Percentiles rank a stretch among this genome's conserved stretches.
Conservation (phyloP, 2,888 invertebrate species). For the Aethes cnicana region DNA sequence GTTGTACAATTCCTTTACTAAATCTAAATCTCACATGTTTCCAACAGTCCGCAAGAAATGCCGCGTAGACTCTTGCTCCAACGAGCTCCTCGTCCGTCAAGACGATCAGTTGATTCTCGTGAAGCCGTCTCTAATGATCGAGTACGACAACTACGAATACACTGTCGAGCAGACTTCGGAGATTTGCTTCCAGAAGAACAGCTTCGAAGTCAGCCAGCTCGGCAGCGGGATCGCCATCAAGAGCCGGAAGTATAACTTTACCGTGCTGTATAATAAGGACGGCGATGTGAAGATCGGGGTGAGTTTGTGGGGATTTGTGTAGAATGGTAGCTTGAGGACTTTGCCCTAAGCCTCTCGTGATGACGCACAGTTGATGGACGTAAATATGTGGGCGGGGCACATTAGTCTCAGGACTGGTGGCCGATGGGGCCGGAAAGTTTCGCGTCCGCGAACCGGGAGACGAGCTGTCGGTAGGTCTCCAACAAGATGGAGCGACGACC, state of each 20-base stretch:
- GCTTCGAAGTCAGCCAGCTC: conserved; percentile 85
- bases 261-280: conserved; percentile 86
- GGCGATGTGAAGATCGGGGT: conserved; percentile 88
- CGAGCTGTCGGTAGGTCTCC: too few species aligned
- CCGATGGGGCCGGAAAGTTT: too few species aligned
- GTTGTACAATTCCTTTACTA: too few species aligned
- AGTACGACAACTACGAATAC: conserved; percentile 86
- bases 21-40: background rate
- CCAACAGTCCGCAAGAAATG: conserved; percentile 85
- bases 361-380: too few species aligned
- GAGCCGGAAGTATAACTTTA: conserved; percentile 87
- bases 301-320: too few species aligned
- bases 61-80: conserved; percentile 80
- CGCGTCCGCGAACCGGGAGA: too few species aligned
- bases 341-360: too few species aligned
- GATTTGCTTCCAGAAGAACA: conserved; percentile 83
- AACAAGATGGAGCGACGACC: too few species aligned
- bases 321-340: too few species aligned
- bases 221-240: conserved; percentile 87
- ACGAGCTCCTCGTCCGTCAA: conserved; percentile 84
- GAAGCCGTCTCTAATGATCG: conserved; percentile 84
- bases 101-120: conserved; percentile 82
- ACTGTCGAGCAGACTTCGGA: conserved; percentile 82
- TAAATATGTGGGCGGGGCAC: too few species aligned
- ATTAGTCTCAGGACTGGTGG: too few species aligned